Evolutionary conservation across 2,797 vertebrate species (phyloP).

Genomic region (Melanotaenia trifasciata): DNA sequence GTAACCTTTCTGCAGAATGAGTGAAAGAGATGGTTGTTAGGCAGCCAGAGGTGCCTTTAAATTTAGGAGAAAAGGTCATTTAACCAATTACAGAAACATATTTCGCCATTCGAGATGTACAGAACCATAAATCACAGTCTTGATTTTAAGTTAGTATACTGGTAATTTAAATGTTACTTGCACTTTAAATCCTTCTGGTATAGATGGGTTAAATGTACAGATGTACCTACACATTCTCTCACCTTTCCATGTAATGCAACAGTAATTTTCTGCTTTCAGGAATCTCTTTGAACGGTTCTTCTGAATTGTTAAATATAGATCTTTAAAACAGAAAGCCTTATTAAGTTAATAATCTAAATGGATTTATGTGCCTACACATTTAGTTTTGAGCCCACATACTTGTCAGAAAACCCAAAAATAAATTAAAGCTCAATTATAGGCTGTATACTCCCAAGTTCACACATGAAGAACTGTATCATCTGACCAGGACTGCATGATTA

Average conservation of each 20-base stretch:
- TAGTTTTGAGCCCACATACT: neutral
- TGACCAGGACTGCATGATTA: too few species aligned
- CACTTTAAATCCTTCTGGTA: neutral
- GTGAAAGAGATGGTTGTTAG: neutral
- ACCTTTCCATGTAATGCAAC: too few species aligned
- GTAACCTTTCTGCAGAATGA: neutral
- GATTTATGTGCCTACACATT: neutral
- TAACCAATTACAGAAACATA: conserved; percentile 4
- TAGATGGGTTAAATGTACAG: neutral
- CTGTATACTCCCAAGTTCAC: too few species aligned
- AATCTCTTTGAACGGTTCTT: too few species aligned
- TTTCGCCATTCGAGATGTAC: too few species aligned
- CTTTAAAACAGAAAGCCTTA: neutral
- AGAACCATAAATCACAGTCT: neutral
- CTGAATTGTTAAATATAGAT: neutral
- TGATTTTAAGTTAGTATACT: neutral
- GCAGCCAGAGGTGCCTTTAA: neutral
- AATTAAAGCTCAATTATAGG: neutral
- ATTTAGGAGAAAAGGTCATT: neutral
- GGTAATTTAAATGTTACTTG: neutral
- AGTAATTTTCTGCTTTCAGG: too few species aligned
- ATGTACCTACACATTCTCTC: neutral
- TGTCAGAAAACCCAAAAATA: neutral
- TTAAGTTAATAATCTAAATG: too few species aligned
- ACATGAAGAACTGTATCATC: neutral